A percentile compares a stretch with the other conserved stretches of the same genome.
Evolutionary conservation across 2,888 invertebrate genomes (phyloP).

Genomic region (Brachynemurus nebulosus): DNA sequence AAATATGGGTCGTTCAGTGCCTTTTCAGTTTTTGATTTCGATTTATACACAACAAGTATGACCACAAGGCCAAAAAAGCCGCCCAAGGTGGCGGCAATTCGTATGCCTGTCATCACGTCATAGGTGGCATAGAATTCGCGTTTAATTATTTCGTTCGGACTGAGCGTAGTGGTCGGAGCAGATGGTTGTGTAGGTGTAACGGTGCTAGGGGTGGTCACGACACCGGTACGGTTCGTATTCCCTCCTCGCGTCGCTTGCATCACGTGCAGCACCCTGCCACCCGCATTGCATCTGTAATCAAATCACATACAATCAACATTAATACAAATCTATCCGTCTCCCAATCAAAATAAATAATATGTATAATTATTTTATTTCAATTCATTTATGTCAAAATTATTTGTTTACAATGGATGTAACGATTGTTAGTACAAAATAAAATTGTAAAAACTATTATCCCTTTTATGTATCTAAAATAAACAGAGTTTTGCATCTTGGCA

Average conservation of each 20-base stretch:
- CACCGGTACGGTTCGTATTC: background rate
- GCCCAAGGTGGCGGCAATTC: constrained; percentile 82
- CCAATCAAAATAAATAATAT: no score
- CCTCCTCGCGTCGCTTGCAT: background rate
- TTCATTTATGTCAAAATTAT: no score
- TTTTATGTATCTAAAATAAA: no score
- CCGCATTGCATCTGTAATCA: background rate
- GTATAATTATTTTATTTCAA: no score
- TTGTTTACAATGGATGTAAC: no score
- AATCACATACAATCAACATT: no score
- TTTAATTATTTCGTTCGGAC: constrained; percentile 54
- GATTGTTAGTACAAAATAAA: no score
- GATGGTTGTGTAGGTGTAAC: constrained; percentile 1
- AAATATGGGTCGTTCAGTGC: constrained; percentile 66
- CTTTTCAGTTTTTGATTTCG: constrained; percentile 62
- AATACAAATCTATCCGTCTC: no score
- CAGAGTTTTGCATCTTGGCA: no score
- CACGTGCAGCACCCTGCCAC: background rate
- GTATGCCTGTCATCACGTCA: constrained; percentile 86
- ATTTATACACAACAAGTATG: constrained; percentile 80
- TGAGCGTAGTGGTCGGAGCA: constrained; percentile 22
- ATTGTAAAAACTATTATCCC: no score
- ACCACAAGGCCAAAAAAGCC: constrained; percentile 88
- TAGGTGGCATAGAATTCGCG: constrained; percentile 80
- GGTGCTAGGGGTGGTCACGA: background rate